phyloP scores from a whole-genome alignment of 2,797 vertebrate species.

The Sebastes elongatus region DNA sequence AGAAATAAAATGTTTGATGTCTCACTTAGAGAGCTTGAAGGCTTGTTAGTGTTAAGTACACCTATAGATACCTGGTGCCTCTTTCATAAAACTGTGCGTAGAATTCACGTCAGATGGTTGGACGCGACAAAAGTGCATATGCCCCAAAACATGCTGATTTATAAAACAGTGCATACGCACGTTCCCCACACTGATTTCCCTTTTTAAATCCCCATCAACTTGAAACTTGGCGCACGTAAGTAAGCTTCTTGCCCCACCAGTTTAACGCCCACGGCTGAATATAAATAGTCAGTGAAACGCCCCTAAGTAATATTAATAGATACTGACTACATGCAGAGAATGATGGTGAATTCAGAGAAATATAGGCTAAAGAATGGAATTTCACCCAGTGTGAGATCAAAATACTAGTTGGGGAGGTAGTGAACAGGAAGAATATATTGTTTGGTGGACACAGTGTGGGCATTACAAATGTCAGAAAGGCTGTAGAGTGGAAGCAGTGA shows the following conservation, averaged over 20 bases:
- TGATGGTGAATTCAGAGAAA: neutral
- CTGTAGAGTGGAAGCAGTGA: neutral
- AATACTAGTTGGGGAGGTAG: neutral
- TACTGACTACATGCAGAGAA: neutral
- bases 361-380: neutral
- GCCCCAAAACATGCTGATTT: neutral
- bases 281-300: neutral
- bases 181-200: neutral
- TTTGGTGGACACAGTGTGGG: neutral
- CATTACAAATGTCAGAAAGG: neutral
- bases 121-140: neutral
- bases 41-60: constrained; percentile 20
- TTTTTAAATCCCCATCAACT: neutral
- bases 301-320: neutral
- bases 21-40: constrained; percentile 21
- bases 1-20: constrained; percentile 29
- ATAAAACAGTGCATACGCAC: neutral
- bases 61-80: constrained; percentile 5
- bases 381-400: neutral
- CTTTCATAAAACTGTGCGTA: neutral
- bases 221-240: neutral
- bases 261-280: neutral
- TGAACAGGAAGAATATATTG: neutral
- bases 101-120: neutral
- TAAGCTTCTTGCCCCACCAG: neutral